Percentiles rank a stretch among this genome's conserved stretches.
These are phyloP conservation scores for Epicampocera succincta DNA, from an alignment of 2,888 invertebrate genomes.

Conservation along the genomic window DNA sequence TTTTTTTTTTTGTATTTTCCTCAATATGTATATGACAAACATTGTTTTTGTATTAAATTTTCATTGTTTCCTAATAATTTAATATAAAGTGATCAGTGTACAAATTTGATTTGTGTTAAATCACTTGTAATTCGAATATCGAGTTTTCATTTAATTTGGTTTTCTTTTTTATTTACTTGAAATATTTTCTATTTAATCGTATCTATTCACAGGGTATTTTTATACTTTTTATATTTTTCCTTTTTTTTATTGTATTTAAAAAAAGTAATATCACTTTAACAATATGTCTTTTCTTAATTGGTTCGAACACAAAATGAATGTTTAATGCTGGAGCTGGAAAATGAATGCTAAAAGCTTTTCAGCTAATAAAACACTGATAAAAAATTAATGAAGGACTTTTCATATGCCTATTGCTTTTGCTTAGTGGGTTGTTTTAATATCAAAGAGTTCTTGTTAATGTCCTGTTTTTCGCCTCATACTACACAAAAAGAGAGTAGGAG, in stretches of 20 bases:
- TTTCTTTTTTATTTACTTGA: conserved; percentile 20
- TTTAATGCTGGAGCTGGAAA: too few species aligned
- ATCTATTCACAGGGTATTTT: conserved; percentile 36
- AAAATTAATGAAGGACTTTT: too few species aligned
- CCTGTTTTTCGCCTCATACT: too few species aligned
- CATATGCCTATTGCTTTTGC: too few species aligned
- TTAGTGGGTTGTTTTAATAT: too few species aligned
- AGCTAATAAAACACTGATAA: too few species aligned
- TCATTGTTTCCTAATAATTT: background rate
- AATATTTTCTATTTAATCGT: conserved; percentile 15
- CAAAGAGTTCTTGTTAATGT: too few species aligned
- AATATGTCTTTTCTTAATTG: conserved; percentile 49
- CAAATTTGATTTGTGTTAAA: conserved; percentile 65
- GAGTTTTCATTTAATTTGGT: conserved; percentile 1
- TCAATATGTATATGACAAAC: conserved; percentile 46
- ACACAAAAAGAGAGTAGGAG: too few species aligned
- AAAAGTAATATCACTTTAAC: conserved; percentile 63
- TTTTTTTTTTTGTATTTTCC: conserved; percentile 1
- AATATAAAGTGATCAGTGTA: conserved; percentile 23
- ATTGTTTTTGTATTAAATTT: conserved; percentile 4
- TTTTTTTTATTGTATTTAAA: conserved; percentile 40
- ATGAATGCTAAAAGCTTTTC: too few species aligned
- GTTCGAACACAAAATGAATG: too few species aligned
- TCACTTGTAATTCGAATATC: conserved; percentile 21
- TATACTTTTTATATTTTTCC: background rate